Percentiles rank a stretch among this genome's conserved stretches.
Evolutionary conservation across 2,888 invertebrate species (phyloP).

Genomic region (Drosophila neotestacea): DNA sequence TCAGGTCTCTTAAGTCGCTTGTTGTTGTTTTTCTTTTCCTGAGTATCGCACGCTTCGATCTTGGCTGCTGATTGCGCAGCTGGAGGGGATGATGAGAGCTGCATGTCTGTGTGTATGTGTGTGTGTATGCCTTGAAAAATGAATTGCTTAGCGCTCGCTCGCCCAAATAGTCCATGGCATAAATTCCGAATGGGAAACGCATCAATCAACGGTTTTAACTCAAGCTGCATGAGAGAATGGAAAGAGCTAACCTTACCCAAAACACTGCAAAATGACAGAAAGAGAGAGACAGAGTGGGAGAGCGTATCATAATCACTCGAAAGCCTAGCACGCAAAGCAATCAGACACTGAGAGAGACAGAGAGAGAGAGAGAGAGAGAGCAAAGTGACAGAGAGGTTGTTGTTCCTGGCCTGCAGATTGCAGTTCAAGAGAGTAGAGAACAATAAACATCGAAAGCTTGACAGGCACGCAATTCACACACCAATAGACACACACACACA

Average conservation of each 20-base stretch:
- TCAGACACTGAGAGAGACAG: constrained; percentile 9
- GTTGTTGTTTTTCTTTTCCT: constrained; percentile 32
- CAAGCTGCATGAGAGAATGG: constrained; percentile 45
- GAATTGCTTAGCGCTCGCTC: constrained; percentile 73
- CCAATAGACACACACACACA: not conserved
- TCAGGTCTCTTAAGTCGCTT: constrained; percentile 16
- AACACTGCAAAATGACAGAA: not conserved
- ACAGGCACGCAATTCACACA: constrained; percentile 9
- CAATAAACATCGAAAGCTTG: constrained; percentile 14
- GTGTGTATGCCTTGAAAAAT: constrained; percentile 62
- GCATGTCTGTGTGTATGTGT: not conserved
- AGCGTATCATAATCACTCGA: constrained; percentile 17
- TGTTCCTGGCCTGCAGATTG: not conserved
- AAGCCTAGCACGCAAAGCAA: constrained; percentile 33
- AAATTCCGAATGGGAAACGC: constrained; percentile 82
- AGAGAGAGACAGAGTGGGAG: not conserved
- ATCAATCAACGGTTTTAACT: constrained; percentile 73
- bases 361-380: constrained; percentile 6
- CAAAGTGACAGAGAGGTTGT: not conserved
- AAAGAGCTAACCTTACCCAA: constrained; percentile 9
- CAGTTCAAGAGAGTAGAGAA: not conserved
- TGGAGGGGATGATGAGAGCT: constrained; percentile 61
- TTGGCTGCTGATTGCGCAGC: constrained; percentile 70
- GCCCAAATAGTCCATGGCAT: constrained; percentile 79
- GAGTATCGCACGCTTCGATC: constrained; percentile 78